Percentiles rank a stretch among this genome's conserved stretches.
phyloP scores from a whole-genome alignment of 35 echinoderm and acorn worm species.

The Ophioderma brevispina region DNA sequence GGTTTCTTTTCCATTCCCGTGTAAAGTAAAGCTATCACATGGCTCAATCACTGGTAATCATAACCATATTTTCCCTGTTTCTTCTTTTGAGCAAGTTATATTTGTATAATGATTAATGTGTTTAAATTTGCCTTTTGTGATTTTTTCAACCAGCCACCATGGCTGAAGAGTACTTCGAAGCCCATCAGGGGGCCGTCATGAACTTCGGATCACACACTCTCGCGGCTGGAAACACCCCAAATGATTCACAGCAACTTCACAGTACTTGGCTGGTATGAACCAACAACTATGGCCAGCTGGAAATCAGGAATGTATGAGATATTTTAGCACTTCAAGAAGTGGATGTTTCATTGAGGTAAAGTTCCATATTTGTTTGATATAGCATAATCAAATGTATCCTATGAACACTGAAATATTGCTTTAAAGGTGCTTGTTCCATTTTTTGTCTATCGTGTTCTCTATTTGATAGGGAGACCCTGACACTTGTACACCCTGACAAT shows the following conservation, averaged over 20 bases:
- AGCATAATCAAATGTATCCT: too few species aligned
- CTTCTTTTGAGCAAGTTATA: too few species aligned
- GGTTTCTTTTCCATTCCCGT: too few species aligned
- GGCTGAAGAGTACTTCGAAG: conserved; percentile 86
- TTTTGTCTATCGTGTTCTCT: too few species aligned
- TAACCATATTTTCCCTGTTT: too few species aligned
- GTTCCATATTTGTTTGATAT: neutral
- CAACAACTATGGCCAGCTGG: conserved; percentile 52
- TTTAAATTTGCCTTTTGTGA: neutral
- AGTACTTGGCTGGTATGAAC: conserved; percentile 44
- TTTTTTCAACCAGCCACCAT: conserved; percentile 46
- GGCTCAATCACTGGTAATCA: too few species aligned
- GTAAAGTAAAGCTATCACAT: too few species aligned
- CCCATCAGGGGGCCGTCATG: conserved; percentile 69
- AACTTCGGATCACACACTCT: conserved; percentile 95
- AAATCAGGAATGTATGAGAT: conserved; percentile 60
- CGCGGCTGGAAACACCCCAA: conserved; percentile 81
- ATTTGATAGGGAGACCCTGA: too few species aligned
- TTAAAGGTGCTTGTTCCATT: too few species aligned
- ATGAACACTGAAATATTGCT: too few species aligned
- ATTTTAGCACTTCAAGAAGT: conserved; percentile 74
- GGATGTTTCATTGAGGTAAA: conserved; percentile 94
- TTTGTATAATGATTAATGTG: too few species aligned
- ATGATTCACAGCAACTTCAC: conserved; percentile 70
- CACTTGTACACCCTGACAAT: too few species aligned